Evolutionary conservation across 2,797 vertebrate species (phyloP).

Genomic region (Microchirus variegatus): DNA sequence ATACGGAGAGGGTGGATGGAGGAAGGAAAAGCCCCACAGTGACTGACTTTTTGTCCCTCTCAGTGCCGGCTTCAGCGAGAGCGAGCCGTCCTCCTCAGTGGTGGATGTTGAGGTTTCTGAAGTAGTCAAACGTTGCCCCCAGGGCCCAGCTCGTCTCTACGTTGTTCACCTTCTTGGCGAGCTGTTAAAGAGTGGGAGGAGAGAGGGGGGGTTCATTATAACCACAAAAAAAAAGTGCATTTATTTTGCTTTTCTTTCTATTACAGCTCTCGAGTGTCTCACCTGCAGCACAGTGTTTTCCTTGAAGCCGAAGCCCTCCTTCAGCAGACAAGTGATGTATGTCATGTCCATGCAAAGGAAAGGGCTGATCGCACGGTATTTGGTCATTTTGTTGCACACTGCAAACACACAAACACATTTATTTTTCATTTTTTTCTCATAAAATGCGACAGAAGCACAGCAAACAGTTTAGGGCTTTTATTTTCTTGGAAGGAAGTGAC

Average conservation of each 20-base stretch:
- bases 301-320: constrained; percentile 96
- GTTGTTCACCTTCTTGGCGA: constrained; percentile 97
- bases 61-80: constrained; percentile 68
- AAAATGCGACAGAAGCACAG: no score
- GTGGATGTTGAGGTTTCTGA: constrained; percentile 91
- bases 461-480: no score
- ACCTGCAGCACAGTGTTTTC: constrained; percentile 92
- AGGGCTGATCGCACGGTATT: constrained; percentile 90
- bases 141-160: constrained; percentile 98
- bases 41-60: constrained; percentile 69
- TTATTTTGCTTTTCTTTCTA: neutral
- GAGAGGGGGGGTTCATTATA: constrained; percentile 21
- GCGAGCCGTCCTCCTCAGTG: constrained; percentile 72
- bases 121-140: constrained; percentile 93
- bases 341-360: constrained; percentile 98
- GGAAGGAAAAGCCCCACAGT: constrained; percentile 63
- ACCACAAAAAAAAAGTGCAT: neutral
- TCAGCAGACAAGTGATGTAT: constrained; percentile 95
- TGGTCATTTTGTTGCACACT: constrained; percentile 96
- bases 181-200: constrained; percentile 75
- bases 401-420: constrained; percentile 62
- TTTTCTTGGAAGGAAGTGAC: no score
- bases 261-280: constrained; percentile 43
- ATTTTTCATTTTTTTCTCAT: no score
- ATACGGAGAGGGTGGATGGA: constrained; percentile 48